These are phyloP conservation scores for Melanotaenia maccullochi DNA, from an alignment of 2,797 vertebrate species.

Conservation along the genomic window DNA sequence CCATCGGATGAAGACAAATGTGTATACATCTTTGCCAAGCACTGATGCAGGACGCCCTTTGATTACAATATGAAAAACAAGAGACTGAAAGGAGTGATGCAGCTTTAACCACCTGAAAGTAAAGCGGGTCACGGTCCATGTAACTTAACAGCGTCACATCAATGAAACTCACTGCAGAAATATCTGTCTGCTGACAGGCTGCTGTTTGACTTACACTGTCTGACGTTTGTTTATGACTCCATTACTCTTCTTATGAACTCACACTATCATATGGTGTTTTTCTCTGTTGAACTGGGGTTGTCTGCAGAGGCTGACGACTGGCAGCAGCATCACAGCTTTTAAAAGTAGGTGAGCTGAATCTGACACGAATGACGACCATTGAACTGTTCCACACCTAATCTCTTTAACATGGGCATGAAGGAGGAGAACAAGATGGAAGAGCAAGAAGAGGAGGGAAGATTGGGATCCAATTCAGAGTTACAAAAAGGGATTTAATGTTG, in stretches of 20 bases:
- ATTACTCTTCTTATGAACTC: slow-evolving; percentile 65
- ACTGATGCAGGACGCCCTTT: slow-evolving; percentile 61
- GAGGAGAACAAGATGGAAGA: slow-evolving; percentile 33
- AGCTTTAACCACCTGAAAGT: slow-evolving; percentile 59
- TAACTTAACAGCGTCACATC: slow-evolving; percentile 46
- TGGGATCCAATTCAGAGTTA: slow-evolving; percentile 32
- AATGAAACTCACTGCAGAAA: slow-evolving; percentile 40
- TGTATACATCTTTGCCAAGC: slow-evolving; percentile 62
- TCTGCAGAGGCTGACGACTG: slow-evolving; percentile 66
- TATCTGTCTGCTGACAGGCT: slow-evolving; percentile 46
- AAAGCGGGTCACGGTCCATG: slow-evolving; percentile 49
- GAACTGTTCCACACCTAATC: slow-evolving; percentile 66
- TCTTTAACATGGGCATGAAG: slow-evolving; percentile 56
- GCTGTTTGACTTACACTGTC: slow-evolving; percentile 46
- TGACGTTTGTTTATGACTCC: slow-evolving; percentile 67
- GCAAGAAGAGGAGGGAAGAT: slow-evolving; percentile 23
- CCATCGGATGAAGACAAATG: slow-evolving; percentile 58
- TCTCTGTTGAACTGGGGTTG: slow-evolving; percentile 56
- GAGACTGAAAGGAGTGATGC: slow-evolving; percentile 33
- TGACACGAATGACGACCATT: slow-evolving; percentile 55
- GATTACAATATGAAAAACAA: slow-evolving; percentile 59
- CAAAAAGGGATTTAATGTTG: slow-evolving; percentile 32
- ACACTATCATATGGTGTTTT: slow-evolving; percentile 40
- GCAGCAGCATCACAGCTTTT: slow-evolving; percentile 60
- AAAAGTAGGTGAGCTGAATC: slow-evolving; percentile 54